Evolutionary conservation across 2,113 vertebrate species (phyloP), one percentile per base, ranked within the genome.

Genomic region (Sylvia atricapilla): DNA sequence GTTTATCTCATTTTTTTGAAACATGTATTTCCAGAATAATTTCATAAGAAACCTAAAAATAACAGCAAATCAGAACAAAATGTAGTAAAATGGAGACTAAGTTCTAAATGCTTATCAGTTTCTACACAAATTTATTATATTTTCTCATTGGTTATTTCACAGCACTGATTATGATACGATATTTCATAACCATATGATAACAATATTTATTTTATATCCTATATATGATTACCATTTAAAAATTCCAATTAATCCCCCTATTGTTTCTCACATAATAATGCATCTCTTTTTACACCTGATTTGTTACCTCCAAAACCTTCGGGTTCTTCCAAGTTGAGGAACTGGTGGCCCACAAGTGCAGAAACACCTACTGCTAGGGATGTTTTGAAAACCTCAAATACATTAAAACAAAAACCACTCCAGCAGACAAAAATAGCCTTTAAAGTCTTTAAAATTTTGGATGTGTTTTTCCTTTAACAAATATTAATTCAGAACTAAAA

Each of bases 341-440:
- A 56, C 30, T 80, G 2, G 13, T 86, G 33, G 11, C 17, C 37
- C 19, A 55, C 23, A 83, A n/a, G 20, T 11, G 10, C 66, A 60
- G 35, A 81, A 90, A 39, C 33, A 74, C 10, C 14, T 89, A 28
- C 4, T 66, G n/a, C 14, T 44, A 69, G 3, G 13, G 14, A 43
- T 27, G 4, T 31, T 92, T 64, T 89, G 17, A 76, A 93, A 91
- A 80, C 12, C 8, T 63, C 39, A 75, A 56, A 47, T 50, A 49
- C 0, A 6, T 2, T 25, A 37, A 37, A 37, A 22, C 15, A 12
- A 22, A 64, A 30, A 16, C 5, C 15, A 53, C 7, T n/a, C 18
- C 33, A 62, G 1, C 3, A 52, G n/a, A 63, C 7, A 31, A 31
- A 84, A 91, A 59, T 43, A 50, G 9, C 4, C 7, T 37, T 90